These are phyloP conservation scores for Neoseiulus cucumeris DNA, from an alignment of 1,140 invertebrate species.

Conservation along the genomic window DNA sequence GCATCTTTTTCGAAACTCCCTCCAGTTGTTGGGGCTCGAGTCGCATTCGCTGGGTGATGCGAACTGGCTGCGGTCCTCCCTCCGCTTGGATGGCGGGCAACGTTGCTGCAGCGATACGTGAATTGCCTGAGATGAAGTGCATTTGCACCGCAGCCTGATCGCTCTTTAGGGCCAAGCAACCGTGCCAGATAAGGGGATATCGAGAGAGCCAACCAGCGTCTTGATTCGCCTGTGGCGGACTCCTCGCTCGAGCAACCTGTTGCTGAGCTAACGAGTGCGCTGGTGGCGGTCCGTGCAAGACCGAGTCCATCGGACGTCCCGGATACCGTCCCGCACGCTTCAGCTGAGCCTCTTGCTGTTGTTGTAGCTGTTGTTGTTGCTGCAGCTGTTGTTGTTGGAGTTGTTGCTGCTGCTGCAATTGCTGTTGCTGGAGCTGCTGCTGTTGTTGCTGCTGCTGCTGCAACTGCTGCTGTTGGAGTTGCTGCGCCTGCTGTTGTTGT, in stretches of 20 bases:
- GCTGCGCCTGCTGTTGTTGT: conserved; percentile 17
- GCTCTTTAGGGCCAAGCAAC: conserved; percentile 76
- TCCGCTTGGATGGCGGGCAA: conserved; percentile 50
- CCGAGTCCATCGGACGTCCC: conserved; percentile 12
- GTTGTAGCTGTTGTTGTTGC: conserved; percentile 1
- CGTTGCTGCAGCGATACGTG: conserved; percentile 55
- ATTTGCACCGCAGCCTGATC: conserved; percentile 90
- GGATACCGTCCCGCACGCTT: not conserved
- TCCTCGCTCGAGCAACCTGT: conserved; percentile 22
- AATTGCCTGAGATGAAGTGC: conserved; percentile 90
- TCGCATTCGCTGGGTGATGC: conserved; percentile 88
- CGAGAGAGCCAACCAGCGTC: conserved; percentile 24
- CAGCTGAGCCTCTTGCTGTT: conserved; percentile 5
- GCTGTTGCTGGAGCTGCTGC: conserved; percentile 14
- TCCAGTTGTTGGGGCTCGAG: conserved; percentile 81
- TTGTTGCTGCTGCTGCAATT: not conserved
- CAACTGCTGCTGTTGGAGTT: conserved; percentile 15
- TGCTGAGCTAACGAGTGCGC: conserved; percentile 18
- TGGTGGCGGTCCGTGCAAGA: conserved; percentile 17
- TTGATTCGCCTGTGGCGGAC: conserved; percentile 32
- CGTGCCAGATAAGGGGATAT: conserved; percentile 91
- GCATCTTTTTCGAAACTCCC: conserved; percentile 82
- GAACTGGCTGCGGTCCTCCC: conserved; percentile 48
- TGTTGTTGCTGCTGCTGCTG: conserved; percentile 17
- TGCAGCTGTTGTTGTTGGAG: conserved; percentile 8